Percentiles rank a stretch among this genome's conserved stretches.
Evolutionary conservation across 2,888 invertebrate genomes (phyloP).

Genomic region (Volucella bombylans): DNA sequence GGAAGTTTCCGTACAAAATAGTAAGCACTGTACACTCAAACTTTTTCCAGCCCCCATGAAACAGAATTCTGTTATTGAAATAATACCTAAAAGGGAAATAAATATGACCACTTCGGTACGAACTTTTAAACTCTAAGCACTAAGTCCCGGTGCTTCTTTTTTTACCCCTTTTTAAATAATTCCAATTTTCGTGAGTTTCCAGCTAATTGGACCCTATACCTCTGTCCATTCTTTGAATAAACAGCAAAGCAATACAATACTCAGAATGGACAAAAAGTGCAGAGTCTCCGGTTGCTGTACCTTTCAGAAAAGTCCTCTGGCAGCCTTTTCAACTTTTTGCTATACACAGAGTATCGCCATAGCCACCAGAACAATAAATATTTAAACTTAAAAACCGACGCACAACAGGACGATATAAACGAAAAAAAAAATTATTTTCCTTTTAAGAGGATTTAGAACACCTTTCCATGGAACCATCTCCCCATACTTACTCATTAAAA

Average conservation of each 20-base stretch:
- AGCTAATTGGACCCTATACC: conserved; percentile 19
- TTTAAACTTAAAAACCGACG: neutral
- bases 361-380: neutral
- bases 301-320: neutral
- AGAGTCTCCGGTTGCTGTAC: conserved; percentile 5
- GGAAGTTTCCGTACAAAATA: too few relatives aligned
- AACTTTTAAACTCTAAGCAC: too few relatives aligned
- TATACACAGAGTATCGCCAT: conserved; percentile 22
- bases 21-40: too few relatives aligned
- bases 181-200: conserved; percentile 21
- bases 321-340: conserved; percentile 38
- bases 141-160: too few relatives aligned
- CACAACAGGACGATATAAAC: conserved; percentile 41
- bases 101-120: too few relatives aligned
- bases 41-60: too few relatives aligned
- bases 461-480: neutral
- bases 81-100: too few relatives aligned
- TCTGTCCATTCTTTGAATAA: neutral
- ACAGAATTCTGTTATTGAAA: too few relatives aligned
- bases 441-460: conserved; percentile 58
- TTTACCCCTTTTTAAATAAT: conserved; percentile 4
- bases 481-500: conserved; percentile 28
- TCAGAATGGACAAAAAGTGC: conserved; percentile 25
- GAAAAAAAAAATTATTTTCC: conserved; percentile 39
- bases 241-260: conserved; percentile 37